Conservation (phyloP, 1,140 invertebrate species). For the Scaptomyza graminum region DNA sequence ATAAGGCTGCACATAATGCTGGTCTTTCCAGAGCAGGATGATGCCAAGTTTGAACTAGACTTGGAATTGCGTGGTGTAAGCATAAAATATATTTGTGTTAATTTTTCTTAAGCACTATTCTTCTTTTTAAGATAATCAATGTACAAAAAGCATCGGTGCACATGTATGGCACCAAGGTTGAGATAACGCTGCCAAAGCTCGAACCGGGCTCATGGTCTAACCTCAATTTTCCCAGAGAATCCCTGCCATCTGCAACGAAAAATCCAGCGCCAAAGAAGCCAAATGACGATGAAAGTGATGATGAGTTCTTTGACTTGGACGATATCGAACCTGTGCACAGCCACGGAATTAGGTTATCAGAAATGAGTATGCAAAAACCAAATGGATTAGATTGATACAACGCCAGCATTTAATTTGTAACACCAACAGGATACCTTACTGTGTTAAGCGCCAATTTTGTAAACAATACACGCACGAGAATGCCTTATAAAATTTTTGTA, state of each 20-base stretch:
- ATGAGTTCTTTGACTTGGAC: conserved; percentile 80
- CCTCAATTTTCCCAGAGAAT: conserved; percentile 87
- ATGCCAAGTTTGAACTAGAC: conserved; percentile 91
- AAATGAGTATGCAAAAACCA: conserved; percentile 58
- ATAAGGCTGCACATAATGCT: conserved; percentile 91
- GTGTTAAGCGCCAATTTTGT: conserved; percentile 15
- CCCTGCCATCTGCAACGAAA: conserved; percentile 48
- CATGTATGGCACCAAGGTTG: conserved; percentile 96
- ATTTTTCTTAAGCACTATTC: no score
- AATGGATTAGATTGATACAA: conserved; percentile 60
- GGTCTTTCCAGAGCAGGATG: conserved; percentile 91
- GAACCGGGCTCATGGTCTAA: conserved; percentile 92
- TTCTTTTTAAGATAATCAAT: conserved; percentile 87
- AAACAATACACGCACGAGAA: conserved; percentile 47
- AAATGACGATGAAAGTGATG: conserved; percentile 59
- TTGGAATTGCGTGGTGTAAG: conserved; percentile 93
- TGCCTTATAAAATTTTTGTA: conserved; percentile 44
- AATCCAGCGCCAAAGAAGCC: conserved; percentile 13
- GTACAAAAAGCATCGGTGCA: conserved; percentile 88
- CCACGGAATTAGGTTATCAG: conserved; percentile 59
- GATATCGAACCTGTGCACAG: conserved; percentile 83
- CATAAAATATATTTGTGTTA: no score
- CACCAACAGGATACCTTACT: conserved; percentile 18
- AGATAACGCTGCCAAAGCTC: conserved; percentile 96
- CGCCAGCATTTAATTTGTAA: conserved; percentile 59